Base-by-base conservation (phyloP, 2,888 invertebrate species). In the Drosophila koepferae region DNA sequence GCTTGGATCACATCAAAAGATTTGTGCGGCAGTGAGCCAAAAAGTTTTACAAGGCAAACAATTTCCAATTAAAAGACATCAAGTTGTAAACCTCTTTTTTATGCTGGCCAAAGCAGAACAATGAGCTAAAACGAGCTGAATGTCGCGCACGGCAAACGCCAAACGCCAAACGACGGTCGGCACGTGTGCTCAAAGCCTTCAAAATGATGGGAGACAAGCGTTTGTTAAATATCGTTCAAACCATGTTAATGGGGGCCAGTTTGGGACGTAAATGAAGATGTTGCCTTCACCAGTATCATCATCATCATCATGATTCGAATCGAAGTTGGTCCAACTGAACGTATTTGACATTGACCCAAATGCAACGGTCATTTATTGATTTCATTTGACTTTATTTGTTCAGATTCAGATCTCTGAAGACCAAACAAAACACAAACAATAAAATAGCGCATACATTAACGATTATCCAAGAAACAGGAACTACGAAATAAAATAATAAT, bases 281-380 rank as follows among this genome's bases (percentile, higher is more conserved):
- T 63, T 44, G 34, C 18, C 60, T 44, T 40, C 62, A 53, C 9
- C 51, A 62, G 36, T 44, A 43, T 53, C 36, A 36, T 53, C 36
- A 53, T 20, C 46, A 38, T 51, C 36, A 43, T 55, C 20, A 53
- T 56, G 62, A 56, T 76, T 55, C 46, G 54, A 67, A 36, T 60
- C 53, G 66, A 64, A 64, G 68, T 67, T 80, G 76, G 77, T 46
- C 72, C 75, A 70, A 70, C 64, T 72, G 55, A 63, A 54, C 65
- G 66, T 41, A 48, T 63, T 40, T 90, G 91, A 90, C 90, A 91
- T 90, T 90, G 91, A 91, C 90, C 90, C 75, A 91, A 88, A 88
- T 90, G 56, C 58, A 62, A 55, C 67, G 69, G 62, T 70, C 72
- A 74, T 75, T 88, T 81, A 75, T 79, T 82, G 85, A 77, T 77